A percentile compares a stretch with the other conserved stretches of the same genome.
phyloP scores from a whole-genome alignment of 2,113 vertebrate species.

The Gambusia holbrooki region DNA sequence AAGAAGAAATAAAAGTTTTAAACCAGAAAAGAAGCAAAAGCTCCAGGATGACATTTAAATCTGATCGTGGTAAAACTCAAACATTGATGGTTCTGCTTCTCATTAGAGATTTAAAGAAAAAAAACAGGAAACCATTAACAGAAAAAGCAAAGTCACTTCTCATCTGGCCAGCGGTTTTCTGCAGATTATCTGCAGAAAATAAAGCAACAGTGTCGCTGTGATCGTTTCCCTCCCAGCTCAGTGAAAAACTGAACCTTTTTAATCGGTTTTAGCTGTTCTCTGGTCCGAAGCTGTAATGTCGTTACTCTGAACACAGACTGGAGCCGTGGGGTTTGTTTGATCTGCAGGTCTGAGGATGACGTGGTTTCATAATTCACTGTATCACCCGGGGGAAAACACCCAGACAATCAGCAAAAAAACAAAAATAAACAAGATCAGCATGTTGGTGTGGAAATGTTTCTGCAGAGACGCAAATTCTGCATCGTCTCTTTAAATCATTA shows the following conservation, averaged over 20 bases:
- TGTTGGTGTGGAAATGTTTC: background rate
- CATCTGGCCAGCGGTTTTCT: slow-evolving; percentile 4
- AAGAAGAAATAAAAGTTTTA: too few species aligned
- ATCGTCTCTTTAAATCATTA: background rate
- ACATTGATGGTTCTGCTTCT: background rate
- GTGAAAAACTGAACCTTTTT: background rate
- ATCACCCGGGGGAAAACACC: background rate
- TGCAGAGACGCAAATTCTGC: background rate
- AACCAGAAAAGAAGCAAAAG: too few species aligned
- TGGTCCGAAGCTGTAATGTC: background rate
- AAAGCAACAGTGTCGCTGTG: background rate
- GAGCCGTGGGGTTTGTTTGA: slow-evolving; percentile 16
- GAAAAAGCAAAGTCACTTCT: slow-evolving; percentile 23
- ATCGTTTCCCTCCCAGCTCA: too few species aligned
- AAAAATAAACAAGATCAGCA: too few species aligned
- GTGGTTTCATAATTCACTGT: background rate
- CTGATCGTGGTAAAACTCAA: background rate
- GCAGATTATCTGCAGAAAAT: background rate
- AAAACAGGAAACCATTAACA: slow-evolving; percentile 24
- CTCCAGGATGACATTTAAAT: background rate
- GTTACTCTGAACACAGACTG: background rate
- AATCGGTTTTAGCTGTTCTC: background rate
- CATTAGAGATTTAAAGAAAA: background rate
- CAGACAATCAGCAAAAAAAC: background rate
- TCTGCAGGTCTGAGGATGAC: slow-evolving; percentile 31